Percentiles rank a stretch among this genome's conserved stretches.
Evolutionary conservation across 2,113 vertebrate genomes (phyloP).

Genomic region (Rhabdornis inornatus): DNA sequence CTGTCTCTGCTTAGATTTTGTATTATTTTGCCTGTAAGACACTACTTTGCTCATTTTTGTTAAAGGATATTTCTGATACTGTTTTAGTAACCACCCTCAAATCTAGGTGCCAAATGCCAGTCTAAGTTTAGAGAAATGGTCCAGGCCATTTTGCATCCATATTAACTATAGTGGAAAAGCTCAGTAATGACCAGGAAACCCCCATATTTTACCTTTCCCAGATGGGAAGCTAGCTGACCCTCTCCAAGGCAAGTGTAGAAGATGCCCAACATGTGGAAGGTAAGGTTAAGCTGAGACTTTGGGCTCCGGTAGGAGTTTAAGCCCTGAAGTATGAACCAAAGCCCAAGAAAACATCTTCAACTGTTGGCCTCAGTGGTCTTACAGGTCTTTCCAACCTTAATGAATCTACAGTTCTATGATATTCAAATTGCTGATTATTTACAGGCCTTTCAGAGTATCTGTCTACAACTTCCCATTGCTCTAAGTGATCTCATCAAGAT

Average conservation of each 20-base stretch:
- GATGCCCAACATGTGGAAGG: rapidly evolving
- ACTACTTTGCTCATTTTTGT: neutral
- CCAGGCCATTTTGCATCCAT: neutral
- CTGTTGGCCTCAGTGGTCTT: neutral
- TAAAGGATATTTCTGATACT: neutral
- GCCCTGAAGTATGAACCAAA: neutral
- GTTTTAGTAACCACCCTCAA: neutral
- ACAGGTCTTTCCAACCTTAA: neutral
- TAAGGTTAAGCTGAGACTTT: neutral
- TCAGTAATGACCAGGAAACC: neutral
- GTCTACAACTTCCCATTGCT: neutral
- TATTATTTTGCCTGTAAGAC: neutral
- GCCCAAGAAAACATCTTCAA: neutral
- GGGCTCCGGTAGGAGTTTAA: neutral
- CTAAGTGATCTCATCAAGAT: neutral
- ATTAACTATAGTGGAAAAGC: neutral
- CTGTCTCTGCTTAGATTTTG: neutral
- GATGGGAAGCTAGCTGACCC: neutral
- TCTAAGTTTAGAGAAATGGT: neutral
- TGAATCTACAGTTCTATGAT: neutral
- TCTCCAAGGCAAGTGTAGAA: neutral
- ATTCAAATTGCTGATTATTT: neutral
- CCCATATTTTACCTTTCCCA: neutral
- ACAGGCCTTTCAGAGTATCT: neutral
- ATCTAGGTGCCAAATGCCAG: neutral